phyloP scores from a whole-genome alignment of 2,113 vertebrate genomes.

The Sakesphorus luctuosus region DNA sequence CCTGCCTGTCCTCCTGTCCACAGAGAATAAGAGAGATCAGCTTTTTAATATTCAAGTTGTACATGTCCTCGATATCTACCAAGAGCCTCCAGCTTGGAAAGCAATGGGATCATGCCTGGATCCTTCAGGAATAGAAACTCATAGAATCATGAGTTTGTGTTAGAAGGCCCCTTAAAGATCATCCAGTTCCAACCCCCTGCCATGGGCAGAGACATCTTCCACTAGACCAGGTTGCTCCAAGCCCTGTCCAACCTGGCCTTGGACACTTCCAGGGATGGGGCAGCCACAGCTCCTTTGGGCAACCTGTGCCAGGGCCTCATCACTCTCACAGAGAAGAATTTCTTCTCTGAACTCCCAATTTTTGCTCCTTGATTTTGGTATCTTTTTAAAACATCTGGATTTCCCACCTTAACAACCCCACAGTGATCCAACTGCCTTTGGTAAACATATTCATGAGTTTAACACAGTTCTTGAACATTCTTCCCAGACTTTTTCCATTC shows the following conservation, averaged over 20 bases:
- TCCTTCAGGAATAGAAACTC: background rate
- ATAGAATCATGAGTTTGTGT: background rate
- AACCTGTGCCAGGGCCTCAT: fast-evolving
- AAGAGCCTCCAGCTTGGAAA: background rate
- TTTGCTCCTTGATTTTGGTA: background rate
- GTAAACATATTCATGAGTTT: background rate
- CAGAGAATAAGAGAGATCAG: background rate
- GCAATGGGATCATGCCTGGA: fast-evolving
- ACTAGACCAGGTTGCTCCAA: background rate
- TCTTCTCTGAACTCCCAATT: background rate
- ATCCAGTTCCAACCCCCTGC: background rate
- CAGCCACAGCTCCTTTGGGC: background rate
- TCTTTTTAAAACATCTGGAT: background rate
- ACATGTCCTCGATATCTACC: background rate
- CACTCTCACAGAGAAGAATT: background rate
- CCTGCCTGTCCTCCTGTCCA: background rate
- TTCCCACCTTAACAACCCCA: background rate
- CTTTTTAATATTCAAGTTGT: background rate
- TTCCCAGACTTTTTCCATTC: background rate
- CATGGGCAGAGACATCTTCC: background rate
- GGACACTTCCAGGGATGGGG: background rate
- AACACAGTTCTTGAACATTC: background rate
- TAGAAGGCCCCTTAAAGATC: background rate
- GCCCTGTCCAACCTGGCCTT: fast-evolving
- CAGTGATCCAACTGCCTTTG: background rate